Conservation (phyloP, 2,888 invertebrate species). For the Prenolepis imparis region DNA sequence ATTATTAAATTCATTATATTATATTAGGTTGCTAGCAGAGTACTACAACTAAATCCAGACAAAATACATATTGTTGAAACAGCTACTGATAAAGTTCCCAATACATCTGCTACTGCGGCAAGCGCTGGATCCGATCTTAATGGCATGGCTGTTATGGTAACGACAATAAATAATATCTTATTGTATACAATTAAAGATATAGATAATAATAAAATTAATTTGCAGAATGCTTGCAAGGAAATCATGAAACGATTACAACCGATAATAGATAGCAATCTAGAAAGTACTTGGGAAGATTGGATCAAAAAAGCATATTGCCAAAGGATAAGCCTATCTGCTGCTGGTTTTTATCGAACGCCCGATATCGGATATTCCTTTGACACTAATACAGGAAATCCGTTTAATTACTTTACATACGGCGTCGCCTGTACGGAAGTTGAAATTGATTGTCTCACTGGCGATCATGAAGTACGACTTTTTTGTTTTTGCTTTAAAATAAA, state of each 20-base stretch:
- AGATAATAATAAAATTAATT: conserved; percentile 20
- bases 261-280: conserved; percentile 91
- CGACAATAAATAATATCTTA: conserved; percentile 54
- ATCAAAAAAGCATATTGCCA: conserved; percentile 92
- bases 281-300: conserved; percentile 95
- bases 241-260: conserved; percentile 92
- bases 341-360: conserved; percentile 94
- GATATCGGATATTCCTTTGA: conserved; percentile 91
- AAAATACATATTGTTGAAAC: conserved; percentile 94
- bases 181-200: neutral
- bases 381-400: conserved; percentile 91
- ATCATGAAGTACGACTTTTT: conserved; percentile 90
- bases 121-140: conserved; percentile 96
- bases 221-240: conserved; percentile 92
- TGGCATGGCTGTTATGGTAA: conserved; percentile 94
- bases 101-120: conserved; percentile 96
- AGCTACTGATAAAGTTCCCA: conserved; percentile 96
- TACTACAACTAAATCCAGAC: conserved; percentile 90
- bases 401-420: conserved; percentile 95
- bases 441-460: conserved; percentile 97
- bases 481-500: conserved; percentile 17
- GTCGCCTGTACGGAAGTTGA: conserved; percentile 96
- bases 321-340: conserved; percentile 93
- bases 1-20: neutral
- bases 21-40: conserved; percentile 90